Conservation (phyloP, 2,113 vertebrate species). For the Labeo catla region DNA sequence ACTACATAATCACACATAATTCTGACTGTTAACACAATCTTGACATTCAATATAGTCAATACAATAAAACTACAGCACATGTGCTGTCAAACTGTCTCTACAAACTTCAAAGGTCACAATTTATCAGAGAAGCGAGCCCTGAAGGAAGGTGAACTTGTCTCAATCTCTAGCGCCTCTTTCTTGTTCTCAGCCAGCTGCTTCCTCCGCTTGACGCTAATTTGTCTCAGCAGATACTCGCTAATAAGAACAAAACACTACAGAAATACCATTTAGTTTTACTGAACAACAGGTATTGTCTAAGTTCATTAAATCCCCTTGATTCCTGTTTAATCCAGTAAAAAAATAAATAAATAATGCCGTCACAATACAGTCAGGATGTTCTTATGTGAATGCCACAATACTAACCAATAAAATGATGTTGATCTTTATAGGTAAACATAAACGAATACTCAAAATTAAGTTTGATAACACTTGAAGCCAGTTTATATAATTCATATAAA, state of each 20-base stretch:
- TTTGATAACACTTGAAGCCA: background rate
- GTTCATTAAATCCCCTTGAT: background rate
- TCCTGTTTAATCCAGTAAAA: too few species aligned
- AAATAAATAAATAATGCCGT: background rate
- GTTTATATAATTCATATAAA: background rate
- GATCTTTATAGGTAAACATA: background rate
- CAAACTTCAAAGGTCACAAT: conserved; percentile 31
- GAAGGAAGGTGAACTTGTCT: conserved; percentile 39
- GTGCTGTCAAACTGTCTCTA: conserved; percentile 15
- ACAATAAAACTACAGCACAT: conserved; percentile 26
- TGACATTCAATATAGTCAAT: background rate
- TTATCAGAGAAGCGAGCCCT: conserved; percentile 28
- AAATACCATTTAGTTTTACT: background rate
- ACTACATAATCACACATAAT: too few species aligned
- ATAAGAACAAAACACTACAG: background rate
- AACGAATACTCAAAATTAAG: background rate
- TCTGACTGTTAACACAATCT: too few species aligned
- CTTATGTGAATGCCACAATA: background rate
- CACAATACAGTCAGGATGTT: background rate
- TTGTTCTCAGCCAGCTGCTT: background rate
- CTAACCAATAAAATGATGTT: background rate
- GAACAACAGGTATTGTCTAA: background rate
- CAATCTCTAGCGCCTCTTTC: background rate
- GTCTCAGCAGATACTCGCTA: background rate
- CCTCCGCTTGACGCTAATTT: conserved; percentile 4